Base-by-base conservation (phyloP, 2,113 vertebrate species). In the Campylomormyrus numenius region DNA sequence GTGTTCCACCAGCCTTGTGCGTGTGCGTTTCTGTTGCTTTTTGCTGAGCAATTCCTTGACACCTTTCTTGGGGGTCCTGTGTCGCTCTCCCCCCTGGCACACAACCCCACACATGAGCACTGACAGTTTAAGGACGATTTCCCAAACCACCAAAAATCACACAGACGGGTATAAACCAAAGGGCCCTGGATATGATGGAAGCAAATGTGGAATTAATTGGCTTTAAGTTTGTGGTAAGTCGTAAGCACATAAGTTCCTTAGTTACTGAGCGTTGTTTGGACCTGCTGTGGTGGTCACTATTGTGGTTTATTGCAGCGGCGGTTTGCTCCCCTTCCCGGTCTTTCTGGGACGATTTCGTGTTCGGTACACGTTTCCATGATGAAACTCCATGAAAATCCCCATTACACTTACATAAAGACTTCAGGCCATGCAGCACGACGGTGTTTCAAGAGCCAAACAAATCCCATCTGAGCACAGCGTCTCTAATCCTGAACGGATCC, bases 211-310 rank as follows among this genome's bases (percentile, higher is more conserved):
- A 53, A 80, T 45, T 86, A 90, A 88, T 91, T 88, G 85, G 74
- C 42, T 92, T 91, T 90, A 89, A 91, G 90, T 88, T 85, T 91
- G 90, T 87, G 88, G 56, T 90, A 56, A 90, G 87, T 91, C 49
- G 91, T 88, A 89, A 88, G 88, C 52, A 42, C 88, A 56, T 77
- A 89, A 53, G 90, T 83, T 90, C 70, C 90, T 91, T 91, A 89
- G 90, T 90, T 92, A 92, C 92, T 90, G 84, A 90, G 84, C 90
- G 91, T 90, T 93, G 90, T 92, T 91, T 91, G 58, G 91, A 91
- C 56, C 91, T 84, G 87, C 90, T 91, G 91, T 88, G 89, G 84
- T 80, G 88, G 89, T 49, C 90, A 89, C 50, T 74, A 85, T 88
- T 46, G 88, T 70, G 74, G 87, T 91, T 92, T 66, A 84, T 90